Evolutionary conservation across 2,888 invertebrate genomes (phyloP), one percentile per base, ranked within the genome.

Genomic region (Nomada ruficornis): DNA sequence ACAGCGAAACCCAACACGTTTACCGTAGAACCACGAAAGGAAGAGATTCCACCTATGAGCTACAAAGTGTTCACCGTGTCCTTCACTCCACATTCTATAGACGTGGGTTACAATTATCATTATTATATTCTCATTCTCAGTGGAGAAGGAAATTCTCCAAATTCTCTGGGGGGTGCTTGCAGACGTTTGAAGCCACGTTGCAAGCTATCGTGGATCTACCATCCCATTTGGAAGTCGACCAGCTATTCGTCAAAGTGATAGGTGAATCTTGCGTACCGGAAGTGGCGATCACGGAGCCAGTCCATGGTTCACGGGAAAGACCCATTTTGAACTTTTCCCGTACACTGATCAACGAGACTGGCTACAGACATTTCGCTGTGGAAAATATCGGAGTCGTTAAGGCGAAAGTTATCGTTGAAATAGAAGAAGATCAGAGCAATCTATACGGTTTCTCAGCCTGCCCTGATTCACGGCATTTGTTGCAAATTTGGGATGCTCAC

Each of bases 181-280:
- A 94, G 94, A 90, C 82, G 20, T 94, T 91, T 77, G 68, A 83
- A 13, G 91, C 87, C 50, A 64, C 74, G 11, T 70, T 94, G 13
- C 90, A 91, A 67, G 82, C 92, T 18, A 55, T 50, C 2, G 87
- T 93, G n/a, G 86, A 89, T 50, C 69, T 91, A 52, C 92, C 93
- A 3, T 29, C 83, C 36, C 81, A 80, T 44, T 80, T 90, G 11
- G 71, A 81, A 23, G 52, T 80, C 2, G 83, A 87, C n/a, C 85
- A 80, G 59, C 82, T 93, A 3, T 75, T 74, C 4, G 81, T 95
- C 20, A 89, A 91, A 65, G 79, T 95, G 54, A 81, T 84, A 20
- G 95, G 95, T 0, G 94, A 94, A 83, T 93, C 94, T 52, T 93
- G 92, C 71, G 90, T 94, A 11, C 94, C 95, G n/a, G 93, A 94